Evolutionary conservation across 2,888 invertebrate genomes (phyloP).

Genomic region (Copidosoma aretas): DNA sequence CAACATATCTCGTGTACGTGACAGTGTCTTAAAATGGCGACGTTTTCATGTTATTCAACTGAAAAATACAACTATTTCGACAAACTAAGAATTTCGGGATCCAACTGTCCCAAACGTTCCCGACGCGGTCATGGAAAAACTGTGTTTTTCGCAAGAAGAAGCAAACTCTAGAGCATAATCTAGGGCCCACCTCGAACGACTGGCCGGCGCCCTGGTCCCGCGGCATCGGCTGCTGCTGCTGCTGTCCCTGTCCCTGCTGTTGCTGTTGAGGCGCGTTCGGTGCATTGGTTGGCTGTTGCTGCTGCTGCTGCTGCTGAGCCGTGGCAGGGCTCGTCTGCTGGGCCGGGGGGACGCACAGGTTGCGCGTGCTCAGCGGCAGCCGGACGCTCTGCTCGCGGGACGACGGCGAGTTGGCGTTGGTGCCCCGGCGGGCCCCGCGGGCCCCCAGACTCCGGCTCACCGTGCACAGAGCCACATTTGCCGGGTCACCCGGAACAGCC

Average conservation of each 20-base stretch:
- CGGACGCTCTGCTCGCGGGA: constrained; percentile 48
- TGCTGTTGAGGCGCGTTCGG: not conserved
- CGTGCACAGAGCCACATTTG: constrained; percentile 62
- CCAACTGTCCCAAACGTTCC: too few relatives aligned
- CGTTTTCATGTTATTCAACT: too few relatives aligned
- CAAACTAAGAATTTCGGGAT: too few relatives aligned
- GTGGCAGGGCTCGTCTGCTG: constrained; percentile 29
- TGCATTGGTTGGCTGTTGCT: constrained; percentile 36
- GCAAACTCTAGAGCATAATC: not conserved
- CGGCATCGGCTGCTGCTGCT: constrained; percentile 42
- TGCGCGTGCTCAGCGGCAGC: constrained; percentile 53
- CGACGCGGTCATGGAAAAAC: too few relatives aligned
- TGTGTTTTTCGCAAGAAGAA: not conserved
- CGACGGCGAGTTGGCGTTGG: constrained; percentile 24
- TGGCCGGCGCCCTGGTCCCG: constrained; percentile 38
- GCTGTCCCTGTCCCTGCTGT: constrained; percentile 7
- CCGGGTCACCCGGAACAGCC: constrained; percentile 44
- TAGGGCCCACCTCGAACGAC: constrained; percentile 26
- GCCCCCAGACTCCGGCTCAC: constrained; percentile 58
- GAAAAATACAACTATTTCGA: too few relatives aligned
- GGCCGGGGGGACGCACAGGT: constrained; percentile 47
- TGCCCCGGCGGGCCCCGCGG: constrained; percentile 55
- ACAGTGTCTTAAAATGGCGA: too few relatives aligned
- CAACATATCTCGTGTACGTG: too few relatives aligned
- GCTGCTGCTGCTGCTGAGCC: constrained; percentile 32